These are phyloP conservation scores for Macroramphosus scolopax DNA, from an alignment of 2,797 vertebrate genomes.

Conservation along the genomic window DNA sequence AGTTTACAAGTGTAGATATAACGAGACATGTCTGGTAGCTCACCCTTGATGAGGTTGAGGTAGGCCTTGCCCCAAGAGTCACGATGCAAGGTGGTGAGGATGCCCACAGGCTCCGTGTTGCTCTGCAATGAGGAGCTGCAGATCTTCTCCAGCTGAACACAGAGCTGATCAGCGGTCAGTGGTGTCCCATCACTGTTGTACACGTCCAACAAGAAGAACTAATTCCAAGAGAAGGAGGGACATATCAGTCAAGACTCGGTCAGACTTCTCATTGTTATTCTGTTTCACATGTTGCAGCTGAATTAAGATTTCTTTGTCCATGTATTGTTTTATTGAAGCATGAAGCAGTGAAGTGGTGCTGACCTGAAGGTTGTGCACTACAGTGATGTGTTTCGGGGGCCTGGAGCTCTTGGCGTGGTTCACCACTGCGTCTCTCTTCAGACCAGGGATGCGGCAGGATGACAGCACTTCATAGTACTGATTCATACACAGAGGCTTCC, in stretches of 20 bases:
- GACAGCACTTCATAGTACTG: conserved; percentile 96
- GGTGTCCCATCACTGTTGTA: conserved; percentile 86
- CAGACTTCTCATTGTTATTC: neutral
- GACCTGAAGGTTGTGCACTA: conserved; percentile 95
- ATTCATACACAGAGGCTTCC: conserved; percentile 92
- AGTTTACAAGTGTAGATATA: too few species aligned
- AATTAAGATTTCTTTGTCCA: too few species aligned
- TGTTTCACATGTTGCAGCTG: too few species aligned
- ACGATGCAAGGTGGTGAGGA: conserved; percentile 91
- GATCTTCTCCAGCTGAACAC: conserved; percentile 89
- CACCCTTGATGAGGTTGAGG: conserved; percentile 87
- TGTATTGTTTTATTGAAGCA: too few species aligned
- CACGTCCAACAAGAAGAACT: conserved; percentile 93
- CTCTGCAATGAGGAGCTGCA: conserved; percentile 83
- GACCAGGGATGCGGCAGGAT: conserved; percentile 90
- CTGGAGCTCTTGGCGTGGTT: conserved; percentile 83
- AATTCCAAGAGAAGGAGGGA: conserved; percentile 8
- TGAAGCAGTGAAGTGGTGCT: conserved; percentile 1
- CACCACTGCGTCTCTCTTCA: conserved; percentile 85
- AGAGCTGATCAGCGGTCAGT: conserved; percentile 86
- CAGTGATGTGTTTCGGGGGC: conserved; percentile 85
- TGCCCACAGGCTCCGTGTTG: conserved; percentile 86
- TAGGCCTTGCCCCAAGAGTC: conserved; percentile 92
- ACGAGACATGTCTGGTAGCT: too few species aligned
- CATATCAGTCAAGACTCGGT: neutral